Base-by-base conservation (phyloP, 1,140 invertebrate species). In the Tetraneura akinire region DNA sequence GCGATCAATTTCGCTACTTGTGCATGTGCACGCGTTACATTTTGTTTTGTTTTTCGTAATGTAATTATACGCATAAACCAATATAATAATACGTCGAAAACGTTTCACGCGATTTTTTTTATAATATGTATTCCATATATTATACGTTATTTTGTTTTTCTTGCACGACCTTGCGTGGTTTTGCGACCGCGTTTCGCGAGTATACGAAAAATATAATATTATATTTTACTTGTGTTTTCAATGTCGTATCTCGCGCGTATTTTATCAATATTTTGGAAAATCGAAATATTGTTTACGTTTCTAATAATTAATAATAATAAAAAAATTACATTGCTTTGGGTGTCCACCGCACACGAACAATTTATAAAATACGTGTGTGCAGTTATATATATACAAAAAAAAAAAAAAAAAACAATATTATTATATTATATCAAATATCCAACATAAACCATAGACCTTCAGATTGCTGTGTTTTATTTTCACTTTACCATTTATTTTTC, bases 181-280 rank as follows among this genome's bases (percentile, higher is more conserved):
- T 4, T 37, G 14, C 14, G 14, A 23, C 1, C 14, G 57, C 14
- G 13, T 16, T 37, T 37, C 32, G 32, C 32, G 32, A 8, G 32
- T 4, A 37, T 37, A 8, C 32, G 3, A 13, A 6, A 16, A 29
- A 60, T n/a, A 23, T 60, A 29, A 60, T n/a, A n/a, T 29, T 60
- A 37, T 37, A 4, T 37, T 37, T 4, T 37, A 4, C 32, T 3
- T 26, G 5, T 14, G 14, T 60, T 60, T 60, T 60, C 23, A 60
- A 60, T 29, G 26, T 29, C 57, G 57, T n/a, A 60, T 9, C 57
- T 14, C 32, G 32, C 57, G 5, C 32, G 32, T 16, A 26, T 29
- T 29, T 60, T 29, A 13, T 60, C 57, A 60, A 60, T 60, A 60
- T 60, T 60, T 60, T 60, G 23, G 57, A 60, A 60, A 60, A 5